A percentile compares a stretch with the other conserved stretches of the same genome.
phyloP scores from a whole-genome alignment of 1,140 invertebrate genomes.

The Cherax quadricarinatus region DNA sequence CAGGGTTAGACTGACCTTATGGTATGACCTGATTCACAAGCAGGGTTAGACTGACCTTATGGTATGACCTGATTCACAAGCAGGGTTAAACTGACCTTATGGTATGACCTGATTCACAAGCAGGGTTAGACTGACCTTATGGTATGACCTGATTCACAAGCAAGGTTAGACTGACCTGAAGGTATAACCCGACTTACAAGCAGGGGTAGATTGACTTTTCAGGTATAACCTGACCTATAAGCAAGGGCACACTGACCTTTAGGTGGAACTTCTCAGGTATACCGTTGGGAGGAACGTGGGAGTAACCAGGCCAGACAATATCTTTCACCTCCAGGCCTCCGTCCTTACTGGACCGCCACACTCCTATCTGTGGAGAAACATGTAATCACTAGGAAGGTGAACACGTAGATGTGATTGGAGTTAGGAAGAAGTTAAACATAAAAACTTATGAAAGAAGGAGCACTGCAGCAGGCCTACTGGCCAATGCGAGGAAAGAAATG shows the following conservation, averaged over 20 bases:
- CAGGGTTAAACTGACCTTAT: no score
- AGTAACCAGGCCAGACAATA: slow-evolving; percentile 98
- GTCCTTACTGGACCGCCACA: slow-evolving; percentile 90
- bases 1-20: no score
- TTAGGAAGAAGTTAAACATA: neutral
- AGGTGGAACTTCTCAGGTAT: slow-evolving; percentile 98
- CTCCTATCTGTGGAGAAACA: slow-evolving; percentile 85
- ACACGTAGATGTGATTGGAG: neutral
- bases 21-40: no score
- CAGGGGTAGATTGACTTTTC: no score
- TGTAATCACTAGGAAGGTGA: neutral
- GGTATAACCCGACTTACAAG: no score
- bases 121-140: no score
- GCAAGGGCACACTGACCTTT: slow-evolving; percentile 84
- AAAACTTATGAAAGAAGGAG: neutral
- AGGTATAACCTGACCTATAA: no score
- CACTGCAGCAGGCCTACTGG: neutral
- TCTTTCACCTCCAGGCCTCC: slow-evolving; percentile 94
- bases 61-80: no score
- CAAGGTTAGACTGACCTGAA: no score
- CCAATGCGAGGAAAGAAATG: neutral
- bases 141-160: no score
- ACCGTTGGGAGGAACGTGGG: slow-evolving; percentile 95
- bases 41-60: no score
- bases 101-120: no score